Evolutionary conservation across 2,113 vertebrate genomes (phyloP), one percentile per base, ranked within the genome.

Genomic region (Meles meles): DNA sequence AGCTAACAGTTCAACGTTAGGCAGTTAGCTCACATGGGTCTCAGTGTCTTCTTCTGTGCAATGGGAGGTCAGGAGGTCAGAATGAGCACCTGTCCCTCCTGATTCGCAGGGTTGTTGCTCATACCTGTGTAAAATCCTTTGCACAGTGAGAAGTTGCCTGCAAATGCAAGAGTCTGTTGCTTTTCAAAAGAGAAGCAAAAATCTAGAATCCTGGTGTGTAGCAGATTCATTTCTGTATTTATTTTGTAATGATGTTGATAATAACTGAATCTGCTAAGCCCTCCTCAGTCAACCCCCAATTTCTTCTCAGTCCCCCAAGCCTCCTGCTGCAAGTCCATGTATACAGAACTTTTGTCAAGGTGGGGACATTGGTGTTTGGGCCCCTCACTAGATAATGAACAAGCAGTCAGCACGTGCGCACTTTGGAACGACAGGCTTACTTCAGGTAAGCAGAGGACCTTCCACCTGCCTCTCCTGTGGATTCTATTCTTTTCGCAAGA

Each of bases 401-500:
- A 34, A 93, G 20, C 21, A n/a, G 18, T 87, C 25, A 21, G 11
- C 0, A 7, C 20, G 31, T 2, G 9, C 8, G 11, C 37, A 23
- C 12, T 92, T 52, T 67, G 80, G 25, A 93, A 88, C 7, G 10
- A n/a, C 34, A 72, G 23, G 21, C 72, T 65, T n/a, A 31, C n/a
- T n/a, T 86, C 82, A 25, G n/a, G 34, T 52, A n/a, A 94, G 92
- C 83, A 90, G 39, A 80, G 25, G 61, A 29, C 72, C 69, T 59
- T 97, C 86, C 55, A n/a, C 12, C 9, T 88, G 91, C 83, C 25
- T 94, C 34, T 94, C 83, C 27, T 72, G 39, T 52, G 85, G 96
- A 69, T 91, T 69, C 34, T 97, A 97, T 81, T 92, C 42, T 96
- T 97, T 93, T 80, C 39, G 47, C 65, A 44, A 69, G 61, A 87